A percentile compares a stretch with the other conserved stretches of the same genome.
Evolutionary conservation across 2,797 vertebrate species (phyloP).

Genomic region (Macrochelys suwanniensis): DNA sequence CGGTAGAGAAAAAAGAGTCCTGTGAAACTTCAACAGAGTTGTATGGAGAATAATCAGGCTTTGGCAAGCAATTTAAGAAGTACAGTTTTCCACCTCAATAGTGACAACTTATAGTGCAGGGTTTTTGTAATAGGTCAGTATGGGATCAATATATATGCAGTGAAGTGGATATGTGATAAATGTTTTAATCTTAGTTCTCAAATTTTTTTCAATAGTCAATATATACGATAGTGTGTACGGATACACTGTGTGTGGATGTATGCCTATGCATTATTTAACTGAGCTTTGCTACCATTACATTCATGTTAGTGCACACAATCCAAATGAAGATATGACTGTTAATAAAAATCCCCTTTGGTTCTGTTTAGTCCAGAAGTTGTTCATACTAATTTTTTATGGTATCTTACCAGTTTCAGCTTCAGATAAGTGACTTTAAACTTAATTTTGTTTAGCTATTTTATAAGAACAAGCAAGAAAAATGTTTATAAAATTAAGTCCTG

Average conservation of each 20-base stretch:
- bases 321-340: conserved; percentile 45
- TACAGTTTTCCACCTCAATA: background rate
- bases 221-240: background rate
- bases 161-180: conserved; percentile 56
- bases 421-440: conserved; percentile 53
- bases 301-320: conserved; percentile 3
- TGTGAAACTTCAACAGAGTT: background rate
- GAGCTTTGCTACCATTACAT: conserved; percentile 29
- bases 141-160: conserved; percentile 63
- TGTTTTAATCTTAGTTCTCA: conserved; percentile 59
- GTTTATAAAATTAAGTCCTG: background rate
- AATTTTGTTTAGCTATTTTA: conserved; percentile 37
- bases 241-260: background rate
- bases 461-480: conserved; percentile 45
- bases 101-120: conserved; percentile 40
- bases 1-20: background rate
- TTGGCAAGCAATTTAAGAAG: background rate
- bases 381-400: conserved; percentile 73
- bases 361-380: conserved; percentile 67
- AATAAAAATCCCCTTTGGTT: conserved; percentile 72
- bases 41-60: background rate
- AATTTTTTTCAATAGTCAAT: conserved; percentile 44
- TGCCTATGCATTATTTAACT: conserved; percentile 22
- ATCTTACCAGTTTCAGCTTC: conserved; percentile 49
- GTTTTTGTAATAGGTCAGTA: background rate